Evolutionary conservation across 30 jellyfish, hydroid and myxozoan species (phyloP).

Genomic region (Aurelia aurita): DNA sequence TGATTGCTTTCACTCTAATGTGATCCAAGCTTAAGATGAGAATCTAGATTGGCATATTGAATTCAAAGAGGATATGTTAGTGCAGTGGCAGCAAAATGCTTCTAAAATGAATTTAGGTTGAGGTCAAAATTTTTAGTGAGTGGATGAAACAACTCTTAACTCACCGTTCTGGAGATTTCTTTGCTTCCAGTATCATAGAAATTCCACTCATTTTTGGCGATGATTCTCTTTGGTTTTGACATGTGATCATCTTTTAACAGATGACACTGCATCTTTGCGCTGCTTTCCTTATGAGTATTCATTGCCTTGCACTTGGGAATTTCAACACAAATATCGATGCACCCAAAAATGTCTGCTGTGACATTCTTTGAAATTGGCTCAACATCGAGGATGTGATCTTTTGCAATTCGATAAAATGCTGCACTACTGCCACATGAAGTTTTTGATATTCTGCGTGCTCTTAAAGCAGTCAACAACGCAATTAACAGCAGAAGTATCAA

Average conservation of each 20-base stretch:
- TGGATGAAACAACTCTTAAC: neutral
- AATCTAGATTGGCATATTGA: no score
- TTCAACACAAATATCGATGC: slow-evolving; percentile 40
- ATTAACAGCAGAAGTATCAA: no score
- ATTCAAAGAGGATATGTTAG: no score
- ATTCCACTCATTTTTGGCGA: slow-evolving; percentile 22
- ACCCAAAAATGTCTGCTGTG: neutral
- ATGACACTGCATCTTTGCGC: slow-evolving; percentile 27
- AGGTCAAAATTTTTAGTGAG: no score
- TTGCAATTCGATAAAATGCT: slow-evolving; percentile 30
- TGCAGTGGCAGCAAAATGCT: no score
- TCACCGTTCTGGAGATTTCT: slow-evolving; percentile 37
- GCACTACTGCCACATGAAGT: slow-evolving; percentile 42
- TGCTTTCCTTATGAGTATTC: slow-evolving; percentile 2
- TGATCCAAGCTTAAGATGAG: no score
- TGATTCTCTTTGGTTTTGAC: slow-evolving; percentile 30
- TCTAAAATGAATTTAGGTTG: no score
- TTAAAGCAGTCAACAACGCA: no score
- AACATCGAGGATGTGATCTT: slow-evolving; percentile 22
- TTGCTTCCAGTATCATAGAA: slow-evolving; percentile 36
- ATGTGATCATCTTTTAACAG: slow-evolving; percentile 27
- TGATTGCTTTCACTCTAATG: no score
- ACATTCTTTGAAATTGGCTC: slow-evolving; percentile 20
- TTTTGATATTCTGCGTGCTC: slow-evolving; percentile 10
- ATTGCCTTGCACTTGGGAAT: slow-evolving; percentile 18